Evolutionary conservation across 2,888 invertebrate genomes (phyloP).

Genomic region (Choreutis nemorana): DNA sequence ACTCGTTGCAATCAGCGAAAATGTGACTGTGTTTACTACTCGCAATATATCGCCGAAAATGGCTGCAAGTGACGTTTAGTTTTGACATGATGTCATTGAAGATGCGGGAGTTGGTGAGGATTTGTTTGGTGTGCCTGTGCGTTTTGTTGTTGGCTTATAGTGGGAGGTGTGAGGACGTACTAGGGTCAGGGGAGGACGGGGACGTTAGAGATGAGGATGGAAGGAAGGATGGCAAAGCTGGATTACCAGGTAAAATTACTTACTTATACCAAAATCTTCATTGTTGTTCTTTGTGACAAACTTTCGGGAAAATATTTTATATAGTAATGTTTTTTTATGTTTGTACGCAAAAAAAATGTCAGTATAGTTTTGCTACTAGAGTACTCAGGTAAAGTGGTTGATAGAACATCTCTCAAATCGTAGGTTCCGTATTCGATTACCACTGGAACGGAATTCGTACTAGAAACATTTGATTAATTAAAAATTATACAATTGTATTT

Average conservation of each 20-base stretch:
- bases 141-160: slow-evolving; percentile 33
- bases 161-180: slow-evolving; percentile 35
- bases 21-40: slow-evolving; percentile 46
- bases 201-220: slow-evolving; percentile 22
- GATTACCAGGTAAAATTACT: slow-evolving; percentile 33
- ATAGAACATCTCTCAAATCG: too few species aligned
- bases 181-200: slow-evolving; percentile 18
- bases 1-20: slow-evolving; percentile 37
- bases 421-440: too few species aligned
- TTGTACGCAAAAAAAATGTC: too few species aligned
- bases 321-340: too few species aligned
- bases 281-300: too few species aligned
- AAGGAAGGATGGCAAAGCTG: slow-evolving; percentile 34
- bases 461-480: too few species aligned
- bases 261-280: too few species aligned
- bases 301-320: too few species aligned
- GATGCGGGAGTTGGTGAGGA: slow-evolving; percentile 51
- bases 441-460: too few species aligned
- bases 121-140: slow-evolving; percentile 45
- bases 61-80: slow-evolving; percentile 30
- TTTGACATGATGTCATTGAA: slow-evolving; percentile 28
- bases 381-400: too few species aligned
- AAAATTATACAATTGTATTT: too few species aligned
- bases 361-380: too few species aligned
- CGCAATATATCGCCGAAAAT: slow-evolving; percentile 29